Percentiles rank a stretch among this genome's conserved stretches.
Conservation (phyloP, 2,888 invertebrate genomes). For the Asteroscopus sphinx region DNA sequence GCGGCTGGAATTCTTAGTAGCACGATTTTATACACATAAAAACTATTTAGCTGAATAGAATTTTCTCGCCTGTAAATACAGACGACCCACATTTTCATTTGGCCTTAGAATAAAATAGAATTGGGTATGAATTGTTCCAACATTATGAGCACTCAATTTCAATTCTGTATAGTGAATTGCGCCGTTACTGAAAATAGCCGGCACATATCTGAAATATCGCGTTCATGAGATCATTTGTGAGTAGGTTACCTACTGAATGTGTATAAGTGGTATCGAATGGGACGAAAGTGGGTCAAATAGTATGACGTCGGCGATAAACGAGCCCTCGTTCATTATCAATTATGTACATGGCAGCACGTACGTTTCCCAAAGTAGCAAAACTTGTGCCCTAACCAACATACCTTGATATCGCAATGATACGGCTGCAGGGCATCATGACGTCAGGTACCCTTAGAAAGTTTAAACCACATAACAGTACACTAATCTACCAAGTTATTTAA, state of each 20-base stretch:
- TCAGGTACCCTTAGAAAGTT: constrained; percentile 43
- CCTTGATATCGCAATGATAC: constrained; percentile 37
- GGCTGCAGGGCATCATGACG: constrained; percentile 20
- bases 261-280: constrained; percentile 83
- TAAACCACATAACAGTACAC: constrained; percentile 10
- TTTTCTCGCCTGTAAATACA: constrained; percentile 37
- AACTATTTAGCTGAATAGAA: constrained; percentile 26
- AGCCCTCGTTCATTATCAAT: constrained; percentile 86
- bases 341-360: constrained; percentile 63
- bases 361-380: constrained; percentile 42
- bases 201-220: constrained; percentile 69
- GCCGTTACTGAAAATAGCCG: constrained; percentile 65
- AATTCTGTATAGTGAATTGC: constrained; percentile 61
- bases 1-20: constrained; percentile 10
- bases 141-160: constrained; percentile 65
- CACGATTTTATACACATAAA: constrained; percentile 26
- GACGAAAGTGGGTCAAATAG: constrained; percentile 85
- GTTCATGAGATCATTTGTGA: constrained; percentile 73
- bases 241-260: constrained; percentile 55
- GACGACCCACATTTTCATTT: constrained; percentile 60
- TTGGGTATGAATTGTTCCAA: constrained; percentile 60
- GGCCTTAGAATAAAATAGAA: constrained; percentile 68
- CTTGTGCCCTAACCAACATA: constrained; percentile 30
- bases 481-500: constrained; percentile 12
- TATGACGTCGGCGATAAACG: constrained; percentile 87